Evolutionary conservation across 2,888 invertebrate species (phyloP), one percentile per base, ranked within the genome.

Genomic region (Ornithoptera priamus): DNA sequence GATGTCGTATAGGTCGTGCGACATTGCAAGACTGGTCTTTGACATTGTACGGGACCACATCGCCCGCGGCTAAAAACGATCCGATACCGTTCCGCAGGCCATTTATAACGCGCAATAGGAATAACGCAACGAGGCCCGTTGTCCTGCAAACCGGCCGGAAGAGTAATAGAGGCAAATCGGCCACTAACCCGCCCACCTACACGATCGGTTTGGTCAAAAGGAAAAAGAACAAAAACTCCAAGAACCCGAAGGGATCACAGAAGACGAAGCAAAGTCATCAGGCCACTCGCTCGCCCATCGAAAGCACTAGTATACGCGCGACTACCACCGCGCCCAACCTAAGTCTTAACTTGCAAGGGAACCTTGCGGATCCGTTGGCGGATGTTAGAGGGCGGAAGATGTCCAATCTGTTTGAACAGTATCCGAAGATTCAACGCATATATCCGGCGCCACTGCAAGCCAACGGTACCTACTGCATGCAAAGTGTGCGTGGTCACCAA

Each of bases 21-120:
- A 95, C 96, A 75, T 94, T 99, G 79, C 96, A 97, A 93, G 97
- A 97, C 86, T 99, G 98, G 99, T 97, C 97, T 73, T 94, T 99
- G 85, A 96, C 97, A 83, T 94, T 98, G 85, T 97, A 98, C 88
- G 99, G 99, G 78, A 98, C 98, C 71, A 95, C 93, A 72, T 92
- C 89, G 73, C 93, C 94, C 70, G 94, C 94, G 66, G 92, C 94
- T 81, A 94, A 94, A 86, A 94, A 93, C 80, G 95, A 95, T 84
- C 94, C 94, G 22, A 88, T 93, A 77, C 94, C 94, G 70, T 90
- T 88, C 81, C 85, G 90, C 76, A 90, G 86, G 81, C 91, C 92
- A 74, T 46, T 67, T 59, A 85, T 91, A 77, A 81, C 86, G 71
- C 83, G 90, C 67, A 90, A 86, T 77, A 87, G 85, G 74, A 86